Percentiles rank a stretch among this genome's conserved stretches.
These are phyloP conservation scores for Tethea ocularis DNA, from an alignment of 2,888 invertebrate genomes.

Conservation along the genomic window DNA sequence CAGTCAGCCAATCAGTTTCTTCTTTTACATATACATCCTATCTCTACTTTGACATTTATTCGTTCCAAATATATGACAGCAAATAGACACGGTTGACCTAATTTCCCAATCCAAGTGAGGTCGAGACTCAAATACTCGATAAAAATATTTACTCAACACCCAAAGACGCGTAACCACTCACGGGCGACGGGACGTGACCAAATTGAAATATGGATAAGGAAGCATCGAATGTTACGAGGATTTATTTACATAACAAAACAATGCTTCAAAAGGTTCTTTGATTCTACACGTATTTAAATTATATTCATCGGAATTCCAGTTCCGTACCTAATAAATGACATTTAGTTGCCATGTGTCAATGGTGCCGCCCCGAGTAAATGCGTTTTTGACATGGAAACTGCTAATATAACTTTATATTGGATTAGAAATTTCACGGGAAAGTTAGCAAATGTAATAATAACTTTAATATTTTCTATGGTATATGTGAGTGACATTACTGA, in stretches of 20 bases:
- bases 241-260: constrained; percentile 5
- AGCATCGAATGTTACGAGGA: not conserved
- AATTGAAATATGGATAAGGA: constrained; percentile 11
- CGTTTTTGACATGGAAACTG: too few species aligned
- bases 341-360: too few species aligned
- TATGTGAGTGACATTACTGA: too few species aligned
- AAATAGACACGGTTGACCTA: constrained; percentile 18
- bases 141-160: constrained; percentile 26
- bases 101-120: constrained; percentile 15
- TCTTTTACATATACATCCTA: too few species aligned
- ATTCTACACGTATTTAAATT: too few species aligned
- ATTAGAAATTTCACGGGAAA: too few species aligned
- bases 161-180: constrained; percentile 10
- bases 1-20: too few species aligned
- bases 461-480: too few species aligned
- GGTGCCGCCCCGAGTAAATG: too few species aligned
- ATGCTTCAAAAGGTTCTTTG: not conserved
- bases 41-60: not conserved
- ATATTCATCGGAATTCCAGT: not conserved
- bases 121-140: constrained; percentile 16
- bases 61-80: not conserved
- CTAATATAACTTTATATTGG: too few species aligned
- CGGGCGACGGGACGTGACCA: constrained; percentile 12
- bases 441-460: too few species aligned
- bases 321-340: too few species aligned